A percentile compares a stretch with the other conserved stretches of the same genome.
These are phyloP conservation scores for Junonia oenone DNA, from an alignment of 2,888 invertebrate genomes.

Conservation along the genomic window DNA sequence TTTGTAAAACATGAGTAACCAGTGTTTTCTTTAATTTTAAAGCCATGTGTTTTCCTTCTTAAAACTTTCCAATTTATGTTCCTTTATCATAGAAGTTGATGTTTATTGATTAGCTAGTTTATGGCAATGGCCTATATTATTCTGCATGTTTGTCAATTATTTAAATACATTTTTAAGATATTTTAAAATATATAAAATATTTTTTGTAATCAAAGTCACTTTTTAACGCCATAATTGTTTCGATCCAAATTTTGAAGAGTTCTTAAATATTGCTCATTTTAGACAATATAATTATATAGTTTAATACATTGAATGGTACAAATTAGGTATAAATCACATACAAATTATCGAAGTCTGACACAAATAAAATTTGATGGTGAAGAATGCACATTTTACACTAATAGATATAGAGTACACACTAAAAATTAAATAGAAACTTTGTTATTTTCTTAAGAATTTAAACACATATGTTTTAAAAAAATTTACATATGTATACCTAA, in stretches of 20 bases:
- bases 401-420: not conserved
- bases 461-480: no score
- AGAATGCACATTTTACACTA: conserved; percentile 31
- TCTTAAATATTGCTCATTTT: conserved; percentile 46
- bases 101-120: conserved; percentile 48
- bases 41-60: conserved; percentile 35
- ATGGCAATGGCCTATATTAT: conserved; percentile 49
- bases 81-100: conserved; percentile 37
- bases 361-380: conserved; percentile 18
- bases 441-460: no score
- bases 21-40: conserved; percentile 38
- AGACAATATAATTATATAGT: conserved; percentile 58
- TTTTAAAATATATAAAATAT: not conserved
- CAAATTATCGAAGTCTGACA: conserved; percentile 23
- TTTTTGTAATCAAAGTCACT: not conserved
- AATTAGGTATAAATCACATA: conserved; percentile 51
- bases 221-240: not conserved
- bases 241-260: not conserved
- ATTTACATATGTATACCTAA: not conserved
- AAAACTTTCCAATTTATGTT: conserved; percentile 48
- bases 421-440: not conserved
- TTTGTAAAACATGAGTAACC: conserved; percentile 15
- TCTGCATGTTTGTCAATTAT: conserved; percentile 20
- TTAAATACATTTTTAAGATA: not conserved
- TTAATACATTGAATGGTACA: conserved; percentile 62